Conservation (phyloP, 2,888 invertebrate genomes). For the Baronia brevicornis region DNA sequence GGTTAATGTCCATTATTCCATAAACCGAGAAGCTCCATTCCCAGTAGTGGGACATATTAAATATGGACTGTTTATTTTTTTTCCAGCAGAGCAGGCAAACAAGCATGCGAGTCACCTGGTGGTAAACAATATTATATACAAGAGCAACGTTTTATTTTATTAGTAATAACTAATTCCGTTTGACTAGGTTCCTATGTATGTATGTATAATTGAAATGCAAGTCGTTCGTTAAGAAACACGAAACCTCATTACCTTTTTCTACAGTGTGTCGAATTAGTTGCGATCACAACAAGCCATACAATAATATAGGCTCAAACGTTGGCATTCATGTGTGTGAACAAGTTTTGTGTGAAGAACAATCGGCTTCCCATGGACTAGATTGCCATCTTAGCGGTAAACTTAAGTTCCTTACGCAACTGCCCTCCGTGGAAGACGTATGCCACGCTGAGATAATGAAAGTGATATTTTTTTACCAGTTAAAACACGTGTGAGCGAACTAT, state of each 20-base stretch:
- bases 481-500: conserved; percentile 59
- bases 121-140: no score
- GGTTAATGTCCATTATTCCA: no score
- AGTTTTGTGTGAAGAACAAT: conserved; percentile 41
- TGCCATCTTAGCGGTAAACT: conserved; percentile 57
- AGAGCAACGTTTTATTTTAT: no score
- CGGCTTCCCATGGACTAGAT: conserved; percentile 59
- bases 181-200: no score
- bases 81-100: no score
- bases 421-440: conserved; percentile 47
- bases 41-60: no score
- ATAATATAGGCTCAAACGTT: conserved; percentile 39
- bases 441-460: conserved; percentile 54
- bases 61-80: no score
- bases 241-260: conserved; percentile 10
- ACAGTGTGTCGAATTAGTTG: conserved; percentile 38
- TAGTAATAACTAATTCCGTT: no score
- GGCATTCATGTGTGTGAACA: conserved; percentile 65
- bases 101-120: no score
- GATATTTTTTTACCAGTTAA: conserved; percentile 49
- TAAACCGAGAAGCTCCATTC: no score
- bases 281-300: conserved; percentile 43
- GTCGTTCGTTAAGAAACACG: no score
- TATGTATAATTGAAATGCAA: no score
- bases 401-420: conserved; percentile 55